phyloP scores from a whole-genome alignment of 2,888 invertebrate species.

The Euzetes globulus region DNA sequence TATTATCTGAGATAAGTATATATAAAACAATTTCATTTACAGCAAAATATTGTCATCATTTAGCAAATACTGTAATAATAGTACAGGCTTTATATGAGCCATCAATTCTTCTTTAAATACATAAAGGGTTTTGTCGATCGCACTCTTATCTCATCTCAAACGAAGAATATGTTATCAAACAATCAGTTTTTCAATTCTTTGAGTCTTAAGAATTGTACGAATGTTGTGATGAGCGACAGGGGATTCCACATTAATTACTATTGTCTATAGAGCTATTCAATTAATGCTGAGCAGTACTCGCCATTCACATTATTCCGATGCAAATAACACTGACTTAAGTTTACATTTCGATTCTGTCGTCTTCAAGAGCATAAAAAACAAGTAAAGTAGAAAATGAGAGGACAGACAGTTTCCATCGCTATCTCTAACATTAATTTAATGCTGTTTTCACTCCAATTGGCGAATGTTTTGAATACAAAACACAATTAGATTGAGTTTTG shows the following conservation, averaged over 20 bases:
- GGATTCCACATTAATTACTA: constrained; percentile 23
- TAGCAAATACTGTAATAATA: constrained; percentile 3
- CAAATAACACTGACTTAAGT: neutral
- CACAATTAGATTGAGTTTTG: neutral
- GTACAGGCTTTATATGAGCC: neutral
- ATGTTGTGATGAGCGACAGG: neutral
- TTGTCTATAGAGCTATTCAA: neutral
- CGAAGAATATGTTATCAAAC: neutral
- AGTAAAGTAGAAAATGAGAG: neutral
- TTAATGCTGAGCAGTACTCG: neutral
- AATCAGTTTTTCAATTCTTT: too few relatives aligned
- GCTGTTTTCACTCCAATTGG: neutral
- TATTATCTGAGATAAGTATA: neutral
- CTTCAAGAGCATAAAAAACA: constrained; percentile 6
- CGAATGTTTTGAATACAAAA: neutral
- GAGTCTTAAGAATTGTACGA: neutral
- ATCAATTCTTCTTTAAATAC: neutral
- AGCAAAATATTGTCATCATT: constrained; percentile 24
- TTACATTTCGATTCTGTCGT: neutral
- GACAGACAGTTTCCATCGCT: neutral
- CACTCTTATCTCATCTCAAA: neutral
- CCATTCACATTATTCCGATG: neutral
- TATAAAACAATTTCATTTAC: constrained; percentile 21
- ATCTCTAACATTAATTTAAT: constrained; percentile 9
- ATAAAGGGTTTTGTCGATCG: neutral